phyloP scores from a whole-genome alignment of 2,113 vertebrate genomes.

The Arvicanthis niloticus region DNA sequence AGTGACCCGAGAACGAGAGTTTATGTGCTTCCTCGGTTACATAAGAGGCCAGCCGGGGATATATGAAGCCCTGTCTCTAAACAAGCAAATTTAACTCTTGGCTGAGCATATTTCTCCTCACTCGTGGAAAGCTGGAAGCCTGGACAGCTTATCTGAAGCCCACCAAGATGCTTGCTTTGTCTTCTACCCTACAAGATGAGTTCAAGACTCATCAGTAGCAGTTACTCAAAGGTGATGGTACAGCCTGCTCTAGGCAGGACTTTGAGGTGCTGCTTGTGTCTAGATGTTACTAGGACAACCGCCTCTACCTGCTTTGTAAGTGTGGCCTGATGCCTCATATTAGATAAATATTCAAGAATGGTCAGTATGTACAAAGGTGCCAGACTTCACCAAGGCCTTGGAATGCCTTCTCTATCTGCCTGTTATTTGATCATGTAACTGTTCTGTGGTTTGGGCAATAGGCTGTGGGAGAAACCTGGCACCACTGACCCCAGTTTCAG shows the following conservation, averaged over 20 bases:
- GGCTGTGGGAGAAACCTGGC: not conserved
- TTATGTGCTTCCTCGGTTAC: not conserved
- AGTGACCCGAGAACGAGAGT: not conserved
- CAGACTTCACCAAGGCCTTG: not conserved
- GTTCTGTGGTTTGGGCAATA: not conserved
- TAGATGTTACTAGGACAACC: not conserved
- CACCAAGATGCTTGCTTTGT: not conserved
- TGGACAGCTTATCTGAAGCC: not conserved
- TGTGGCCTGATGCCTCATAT: fast-evolving
- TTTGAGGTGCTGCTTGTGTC: not conserved
- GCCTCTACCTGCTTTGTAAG: fast-evolving
- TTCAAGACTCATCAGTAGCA: not conserved
- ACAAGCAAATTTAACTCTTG: not conserved
- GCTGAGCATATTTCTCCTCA: not conserved
- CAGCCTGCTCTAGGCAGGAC: not conserved
- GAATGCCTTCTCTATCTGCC: not conserved
- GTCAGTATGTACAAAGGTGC: not conserved
- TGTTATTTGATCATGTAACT: not conserved
- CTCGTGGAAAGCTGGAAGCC: not conserved
- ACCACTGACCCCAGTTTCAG: too few species aligned
- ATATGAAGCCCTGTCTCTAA: not conserved
- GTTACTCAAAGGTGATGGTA: not conserved
- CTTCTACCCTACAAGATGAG: not conserved
- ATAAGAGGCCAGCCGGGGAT: too few species aligned
- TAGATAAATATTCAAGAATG: fast-evolving